Evolutionary conservation across 2,797 vertebrate genomes (phyloP).

Genomic region (Novumbra hubbsi): DNA sequence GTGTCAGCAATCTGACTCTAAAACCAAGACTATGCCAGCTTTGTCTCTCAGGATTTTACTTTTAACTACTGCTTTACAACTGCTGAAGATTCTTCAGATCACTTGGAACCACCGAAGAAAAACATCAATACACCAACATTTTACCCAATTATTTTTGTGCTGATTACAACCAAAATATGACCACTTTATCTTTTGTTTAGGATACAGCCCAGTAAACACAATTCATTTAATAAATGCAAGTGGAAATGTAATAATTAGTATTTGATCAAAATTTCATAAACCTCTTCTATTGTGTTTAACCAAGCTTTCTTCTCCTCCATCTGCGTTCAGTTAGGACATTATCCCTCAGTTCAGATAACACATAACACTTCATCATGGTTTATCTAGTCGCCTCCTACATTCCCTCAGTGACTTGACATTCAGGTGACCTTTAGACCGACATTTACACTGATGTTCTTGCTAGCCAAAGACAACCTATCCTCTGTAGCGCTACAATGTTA

Average conservation of each 20-base stretch:
- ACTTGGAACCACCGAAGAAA: too few relatives aligned
- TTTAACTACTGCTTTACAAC: too few relatives aligned
- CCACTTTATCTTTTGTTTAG: too few relatives aligned
- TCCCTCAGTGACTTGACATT: slow-evolving; percentile 45
- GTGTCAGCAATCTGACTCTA: not conserved
- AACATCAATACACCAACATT: too few relatives aligned
- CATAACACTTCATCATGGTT: slow-evolving; percentile 14
- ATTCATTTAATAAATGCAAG: too few relatives aligned
- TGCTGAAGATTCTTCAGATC: too few relatives aligned
- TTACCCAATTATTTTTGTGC: too few relatives aligned
- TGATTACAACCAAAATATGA: too few relatives aligned
- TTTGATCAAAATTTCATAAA: not conserved
- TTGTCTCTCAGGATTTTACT: too few relatives aligned
- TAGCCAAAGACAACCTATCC: not conserved
- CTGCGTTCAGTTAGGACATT: not conserved
- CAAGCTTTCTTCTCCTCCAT: not conserved
- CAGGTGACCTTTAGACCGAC: slow-evolving; percentile 53
- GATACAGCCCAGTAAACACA: too few relatives aligned
- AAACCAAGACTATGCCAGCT: too few relatives aligned
- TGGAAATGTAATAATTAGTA: not conserved
- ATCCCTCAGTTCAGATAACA: not conserved
- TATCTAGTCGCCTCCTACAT: slow-evolving; percentile 31
- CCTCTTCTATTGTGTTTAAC: not conserved
- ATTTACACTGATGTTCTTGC: slow-evolving; percentile 40
- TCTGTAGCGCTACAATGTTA: slow-evolving; percentile 52